A percentile compares a stretch with the other conserved stretches of the same genome.
Conservation (phyloP, 2,797 vertebrate species). For the Thamnophis elegans region DNA sequence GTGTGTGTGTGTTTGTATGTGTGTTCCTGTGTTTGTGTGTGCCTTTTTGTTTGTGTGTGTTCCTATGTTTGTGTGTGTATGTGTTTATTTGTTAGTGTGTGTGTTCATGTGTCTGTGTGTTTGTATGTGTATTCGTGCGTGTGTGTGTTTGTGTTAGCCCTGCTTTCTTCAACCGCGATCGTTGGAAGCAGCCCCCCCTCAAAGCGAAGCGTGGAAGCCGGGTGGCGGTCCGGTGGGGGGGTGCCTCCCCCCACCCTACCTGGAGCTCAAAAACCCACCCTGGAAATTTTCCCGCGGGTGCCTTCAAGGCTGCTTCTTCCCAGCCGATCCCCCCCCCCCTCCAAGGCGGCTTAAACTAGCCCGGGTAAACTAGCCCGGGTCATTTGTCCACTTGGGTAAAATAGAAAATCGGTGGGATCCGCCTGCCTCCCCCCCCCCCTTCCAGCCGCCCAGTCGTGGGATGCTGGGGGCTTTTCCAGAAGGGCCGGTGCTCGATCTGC, state of each 20-base stretch:
- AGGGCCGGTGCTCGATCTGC: neutral
- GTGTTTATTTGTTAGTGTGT: too few relatives aligned
- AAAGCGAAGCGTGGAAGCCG: neutral
- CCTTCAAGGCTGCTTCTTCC: neutral
- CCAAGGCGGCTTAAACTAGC: neutral
- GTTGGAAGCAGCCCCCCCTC: neutral
- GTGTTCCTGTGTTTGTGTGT: too few relatives aligned
- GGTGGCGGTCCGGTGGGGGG: neutral
- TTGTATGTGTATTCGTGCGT: too few relatives aligned
- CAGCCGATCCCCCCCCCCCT: neutral
- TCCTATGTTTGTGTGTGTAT: too few relatives aligned
- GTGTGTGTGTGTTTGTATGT: too few relatives aligned
- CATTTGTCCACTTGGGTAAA: neutral
- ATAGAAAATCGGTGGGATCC: neutral
- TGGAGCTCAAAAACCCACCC: neutral
- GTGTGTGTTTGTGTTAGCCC: neutral
- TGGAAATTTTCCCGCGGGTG: neutral
- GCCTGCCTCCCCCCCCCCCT: too few relatives aligned
- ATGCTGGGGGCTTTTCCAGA: neutral
- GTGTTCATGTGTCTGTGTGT: too few relatives aligned
- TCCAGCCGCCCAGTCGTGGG: too few relatives aligned
- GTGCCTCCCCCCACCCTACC: rapidly evolving
- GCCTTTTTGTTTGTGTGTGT: too few relatives aligned
- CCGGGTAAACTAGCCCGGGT: neutral
- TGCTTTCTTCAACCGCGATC: neutral